A percentile compares a stretch with the other conserved stretches of the same genome.
Evolutionary conservation across 2,888 invertebrate species (phyloP).

Genomic region (Beris chalybata): DNA sequence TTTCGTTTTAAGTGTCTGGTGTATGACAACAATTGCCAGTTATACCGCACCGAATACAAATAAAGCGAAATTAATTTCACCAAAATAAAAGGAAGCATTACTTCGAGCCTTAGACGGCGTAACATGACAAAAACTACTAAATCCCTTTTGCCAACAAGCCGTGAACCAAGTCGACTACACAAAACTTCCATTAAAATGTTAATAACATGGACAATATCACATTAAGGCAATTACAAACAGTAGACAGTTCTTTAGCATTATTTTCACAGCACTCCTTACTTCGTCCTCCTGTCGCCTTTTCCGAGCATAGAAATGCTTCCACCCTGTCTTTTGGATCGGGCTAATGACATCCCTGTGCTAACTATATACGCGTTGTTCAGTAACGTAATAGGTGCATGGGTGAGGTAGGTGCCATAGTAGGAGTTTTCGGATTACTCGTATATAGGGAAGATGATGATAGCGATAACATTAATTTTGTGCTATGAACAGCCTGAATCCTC

Average conservation of each 20-base stretch:
- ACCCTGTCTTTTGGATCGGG: too few species aligned
- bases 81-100: too few species aligned
- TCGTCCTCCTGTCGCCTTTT: too few species aligned
- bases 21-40: too few species aligned
- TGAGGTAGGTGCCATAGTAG: too few species aligned
- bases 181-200: conserved; percentile 34
- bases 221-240: conserved; percentile 33
- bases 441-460: background rate
- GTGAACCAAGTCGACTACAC: conserved; percentile 11
- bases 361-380: too few species aligned
- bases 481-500: background rate
- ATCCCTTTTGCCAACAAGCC: conserved; percentile 21
- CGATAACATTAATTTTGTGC: conserved; percentile 24
- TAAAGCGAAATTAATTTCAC: too few species aligned
- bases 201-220: conserved; percentile 34
- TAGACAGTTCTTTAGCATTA: conserved; percentile 4
- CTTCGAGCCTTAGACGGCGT: background rate
- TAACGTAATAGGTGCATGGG: too few species aligned
- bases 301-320: too few species aligned
- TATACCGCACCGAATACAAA: too few species aligned
- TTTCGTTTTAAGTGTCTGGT: too few species aligned
- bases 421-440: background rate
- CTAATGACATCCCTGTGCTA: too few species aligned
- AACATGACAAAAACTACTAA: conserved; percentile 29
- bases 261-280: background rate